Evolutionary conservation across 2,797 vertebrate genomes (phyloP), one percentile per base, ranked within the genome.

Genomic region (Rhinichthys osculus): DNA sequence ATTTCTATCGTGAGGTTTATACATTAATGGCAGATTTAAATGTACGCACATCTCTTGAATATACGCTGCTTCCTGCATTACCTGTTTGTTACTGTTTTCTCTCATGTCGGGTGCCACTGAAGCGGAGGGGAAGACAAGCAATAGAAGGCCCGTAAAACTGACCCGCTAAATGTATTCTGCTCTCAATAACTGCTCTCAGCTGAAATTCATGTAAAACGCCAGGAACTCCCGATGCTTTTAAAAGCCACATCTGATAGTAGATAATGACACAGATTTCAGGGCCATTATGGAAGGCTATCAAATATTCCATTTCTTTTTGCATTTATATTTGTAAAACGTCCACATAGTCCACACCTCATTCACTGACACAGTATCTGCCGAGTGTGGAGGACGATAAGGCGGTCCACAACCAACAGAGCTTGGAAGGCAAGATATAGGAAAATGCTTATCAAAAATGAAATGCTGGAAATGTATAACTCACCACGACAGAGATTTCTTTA

Each of bases 231-330:
- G 14, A 89, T 90, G 92, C 91, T 93, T 94, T 94, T 93, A 92
- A 91, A 93, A 94, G 93, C 89, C 91, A 91, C 81, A 91, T 91
- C 92, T 92, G 92, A 93, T 92, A 92, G 88, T 54, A 92, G 92
- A 94, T 95, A 94, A 95, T 94, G 93, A 94, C 85, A 89, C 91
- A 94, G 93, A 95, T 94, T 94, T 92, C 87, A 90, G 90, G 90
- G 91, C 92, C 91, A 94, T 94, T 93, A 94, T 91, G 87, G 92
- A 87, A 91, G 89, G 88, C 91, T 91, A 93, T 94, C 92, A 94
- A 92, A 93, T 94, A 93, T 93, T 92, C 91, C 85, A 90, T 91
- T 92, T 88, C 89, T 80, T 89, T 87, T 92, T 91, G 85, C 88
- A 90, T 85, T 84, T 82, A 87, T 88, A 90, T 90, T 92, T 89